Base-by-base conservation (phyloP, 2,888 invertebrate genomes). In the Sphecodes monilicornis region DNA sequence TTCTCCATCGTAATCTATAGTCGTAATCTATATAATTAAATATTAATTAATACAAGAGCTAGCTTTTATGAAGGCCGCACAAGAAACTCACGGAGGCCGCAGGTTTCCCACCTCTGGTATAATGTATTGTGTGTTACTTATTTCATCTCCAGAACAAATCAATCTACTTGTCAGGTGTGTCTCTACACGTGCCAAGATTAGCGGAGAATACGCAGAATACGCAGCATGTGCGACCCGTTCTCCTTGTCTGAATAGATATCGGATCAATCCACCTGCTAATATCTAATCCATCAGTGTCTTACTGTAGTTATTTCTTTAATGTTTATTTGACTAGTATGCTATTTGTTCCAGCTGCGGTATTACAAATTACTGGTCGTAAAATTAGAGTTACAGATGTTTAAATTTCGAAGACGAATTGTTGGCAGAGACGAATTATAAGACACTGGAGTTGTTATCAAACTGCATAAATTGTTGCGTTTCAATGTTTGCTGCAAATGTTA, bases 71-170 rank as follows among this genome's bases (percentile, higher is more conserved):
- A n/a, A n/a, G n/a, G n/a, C n/a, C n/a, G n/a, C n/a, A n/a, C n/a
- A n/a, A n/a, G n/a, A n/a, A n/a, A n/a, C n/a, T n/a, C n/a, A n/a
- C n/a, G n/a, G n/a, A n/a, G n/a, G n/a, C n/a, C n/a, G n/a, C n/a
- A n/a, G n/a, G n/a, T n/a, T n/a, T n/a, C n/a, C n/a, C n/a, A n/a
- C n/a, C n/a, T n/a, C n/a, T n/a, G n/a, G 66, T 10, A 32, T 66
- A 66, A 66, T 36, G 60, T 60, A 60, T 60, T 60, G 60, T 29
- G 60, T 60, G 32, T 36, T 22, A 66, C 32, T 66, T 66, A 36
- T 36, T 73, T 60, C 57, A 6, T 10, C 41, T 60, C 41, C 36
- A 22, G 22, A 26, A 66, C 32, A 66, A 66, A 66, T 66, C 32
- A 36, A 66, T 66, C 66, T 66, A 22, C 66, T 22, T 66, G 32